Conservation (phyloP, 1,140 invertebrate species). For the Dendrolimus kikuchii region DNA sequence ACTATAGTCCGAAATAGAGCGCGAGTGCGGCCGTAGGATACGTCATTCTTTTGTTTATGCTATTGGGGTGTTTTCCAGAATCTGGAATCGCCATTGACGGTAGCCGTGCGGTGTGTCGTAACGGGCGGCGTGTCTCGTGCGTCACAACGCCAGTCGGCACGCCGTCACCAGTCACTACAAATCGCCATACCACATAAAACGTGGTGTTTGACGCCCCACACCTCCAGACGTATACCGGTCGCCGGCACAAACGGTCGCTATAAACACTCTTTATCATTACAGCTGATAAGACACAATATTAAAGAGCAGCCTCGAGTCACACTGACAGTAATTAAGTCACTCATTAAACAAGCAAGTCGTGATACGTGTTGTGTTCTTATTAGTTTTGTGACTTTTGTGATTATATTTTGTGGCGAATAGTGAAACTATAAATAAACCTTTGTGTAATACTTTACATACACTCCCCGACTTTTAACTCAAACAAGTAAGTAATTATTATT, state of each 20-base stretch:
- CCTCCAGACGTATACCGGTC: slow-evolving; percentile 21
- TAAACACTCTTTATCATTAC: slow-evolving; percentile 15
- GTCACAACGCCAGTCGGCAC: slow-evolving; percentile 5
- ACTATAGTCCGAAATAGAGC: too few species aligned
- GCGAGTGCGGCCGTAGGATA: too few species aligned
- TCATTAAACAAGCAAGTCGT: neutral
- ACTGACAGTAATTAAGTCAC: slow-evolving; percentile 7
- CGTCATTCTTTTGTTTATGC: too few species aligned
- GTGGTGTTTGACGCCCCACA: slow-evolving; percentile 12
- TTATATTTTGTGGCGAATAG: too few species aligned
- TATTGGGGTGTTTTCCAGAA: neutral
- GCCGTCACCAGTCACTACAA: slow-evolving; percentile 5
- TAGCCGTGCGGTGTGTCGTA: neutral
- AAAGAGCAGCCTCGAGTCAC: slow-evolving; percentile 14
- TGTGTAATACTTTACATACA: too few species aligned
- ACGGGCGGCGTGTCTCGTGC: slow-evolving; percentile 1
- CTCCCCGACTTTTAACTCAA: too few species aligned
- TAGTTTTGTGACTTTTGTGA: too few species aligned
- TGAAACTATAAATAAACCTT: too few species aligned
- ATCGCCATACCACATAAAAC: slow-evolving; percentile 10
- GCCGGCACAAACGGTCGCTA: slow-evolving; percentile 15
- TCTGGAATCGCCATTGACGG: neutral
- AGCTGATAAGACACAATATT: slow-evolving; percentile 20
- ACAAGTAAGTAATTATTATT: too few species aligned
- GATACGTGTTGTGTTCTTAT: neutral